phyloP scores from a whole-genome alignment of 2,113 vertebrate species.

The Lutjanus erythropterus region DNA sequence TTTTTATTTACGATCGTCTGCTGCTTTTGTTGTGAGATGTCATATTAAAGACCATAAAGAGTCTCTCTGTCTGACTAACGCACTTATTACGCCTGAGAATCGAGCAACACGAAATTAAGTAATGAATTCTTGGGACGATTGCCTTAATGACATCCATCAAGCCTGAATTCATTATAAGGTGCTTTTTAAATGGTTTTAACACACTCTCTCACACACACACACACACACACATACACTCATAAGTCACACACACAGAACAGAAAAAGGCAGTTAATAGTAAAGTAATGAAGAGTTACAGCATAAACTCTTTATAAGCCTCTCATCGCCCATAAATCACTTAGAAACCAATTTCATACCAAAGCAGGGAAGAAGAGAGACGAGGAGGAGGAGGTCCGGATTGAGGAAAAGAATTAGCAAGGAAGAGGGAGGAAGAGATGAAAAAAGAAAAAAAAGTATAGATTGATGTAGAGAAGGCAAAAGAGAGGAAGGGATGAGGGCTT shows the following conservation, averaged over 20 bases:
- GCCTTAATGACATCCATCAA: conserved; percentile 54
- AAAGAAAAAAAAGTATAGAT: background rate
- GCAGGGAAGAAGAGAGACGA: conserved; percentile 10
- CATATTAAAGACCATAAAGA: conserved; percentile 8
- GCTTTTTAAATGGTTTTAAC: conserved; percentile 42
- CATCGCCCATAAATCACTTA: conserved; percentile 63
- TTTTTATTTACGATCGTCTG: conserved; percentile 1
- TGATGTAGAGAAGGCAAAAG: background rate
- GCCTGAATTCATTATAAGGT: conserved; percentile 34
- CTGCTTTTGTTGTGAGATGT: conserved; percentile 6
- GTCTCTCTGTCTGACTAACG: background rate
- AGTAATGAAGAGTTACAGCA: conserved; percentile 67
- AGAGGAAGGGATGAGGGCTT: background rate
- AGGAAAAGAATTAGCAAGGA: conserved; percentile 16
- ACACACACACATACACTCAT: conserved; percentile 21
- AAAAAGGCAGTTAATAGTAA: conserved; percentile 54
- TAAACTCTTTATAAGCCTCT: conserved; percentile 63
- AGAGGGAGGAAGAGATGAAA: background rate
- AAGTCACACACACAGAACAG: conserved; percentile 37
- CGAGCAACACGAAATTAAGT: conserved; percentile 19
- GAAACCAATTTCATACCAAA: conserved; percentile 61
- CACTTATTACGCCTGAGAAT: background rate
- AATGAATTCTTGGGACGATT: conserved; percentile 29
- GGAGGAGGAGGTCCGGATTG: background rate
- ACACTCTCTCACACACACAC: conserved; percentile 18